Percentiles rank a stretch among this genome's conserved stretches.
These are phyloP conservation scores for Quiscalus mexicanus DNA, from an alignment of 2,113 vertebrate genomes.

Conservation along the genomic window DNA sequence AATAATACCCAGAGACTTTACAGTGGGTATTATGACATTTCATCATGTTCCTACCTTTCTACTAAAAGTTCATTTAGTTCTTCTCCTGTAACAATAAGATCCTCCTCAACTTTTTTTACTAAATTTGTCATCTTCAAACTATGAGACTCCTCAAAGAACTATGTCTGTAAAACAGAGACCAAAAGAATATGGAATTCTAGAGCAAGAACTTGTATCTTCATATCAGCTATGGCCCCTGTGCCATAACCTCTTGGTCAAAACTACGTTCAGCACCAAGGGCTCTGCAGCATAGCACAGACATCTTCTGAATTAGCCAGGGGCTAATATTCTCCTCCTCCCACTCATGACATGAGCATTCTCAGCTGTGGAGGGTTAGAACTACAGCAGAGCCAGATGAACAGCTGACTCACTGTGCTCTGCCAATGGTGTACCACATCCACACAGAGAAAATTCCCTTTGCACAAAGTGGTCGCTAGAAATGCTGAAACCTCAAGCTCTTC, in stretches of 20 bases:
- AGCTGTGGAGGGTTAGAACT: not conserved
- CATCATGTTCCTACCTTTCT: not conserved
- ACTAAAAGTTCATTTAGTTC: not conserved
- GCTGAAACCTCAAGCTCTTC: not conserved
- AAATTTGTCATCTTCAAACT: not conserved
- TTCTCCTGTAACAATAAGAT: not conserved
- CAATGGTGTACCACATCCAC: not conserved
- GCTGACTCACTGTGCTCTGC: not conserved
- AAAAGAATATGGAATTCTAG: not conserved
- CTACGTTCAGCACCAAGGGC: not conserved
- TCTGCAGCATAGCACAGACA: not conserved
- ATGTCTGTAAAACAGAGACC: not conserved
- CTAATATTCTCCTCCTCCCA: not conserved
- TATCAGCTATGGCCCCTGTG: not conserved
- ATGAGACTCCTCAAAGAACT: not conserved
- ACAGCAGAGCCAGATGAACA: not conserved
- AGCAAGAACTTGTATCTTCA: fast-evolving
- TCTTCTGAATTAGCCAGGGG: not conserved
- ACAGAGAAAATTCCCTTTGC: not conserved
- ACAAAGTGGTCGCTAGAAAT: not conserved
- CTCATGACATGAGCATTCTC: not conserved
- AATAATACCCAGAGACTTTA: not conserved
- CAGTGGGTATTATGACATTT: not conserved
- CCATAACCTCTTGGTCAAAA: not conserved
- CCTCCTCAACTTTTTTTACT: not conserved